A percentile compares a stretch with the other conserved stretches of the same genome.
These are phyloP conservation scores for Metellina segmentata DNA, from an alignment of 2,888 invertebrate genomes.

Conservation along the genomic window DNA sequence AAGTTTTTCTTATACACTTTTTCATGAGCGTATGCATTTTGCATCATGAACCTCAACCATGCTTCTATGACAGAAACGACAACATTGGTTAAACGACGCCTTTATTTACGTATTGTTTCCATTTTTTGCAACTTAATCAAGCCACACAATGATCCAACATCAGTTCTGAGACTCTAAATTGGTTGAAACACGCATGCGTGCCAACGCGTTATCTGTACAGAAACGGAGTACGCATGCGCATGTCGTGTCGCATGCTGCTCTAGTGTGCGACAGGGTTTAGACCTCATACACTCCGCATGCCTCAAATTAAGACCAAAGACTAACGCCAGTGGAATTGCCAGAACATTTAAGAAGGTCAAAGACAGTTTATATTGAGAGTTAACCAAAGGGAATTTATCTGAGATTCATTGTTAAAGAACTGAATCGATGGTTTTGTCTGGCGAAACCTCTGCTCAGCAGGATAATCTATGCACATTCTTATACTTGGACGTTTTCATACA, in stretches of 20 bases:
- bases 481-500: conserved; percentile 10
- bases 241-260: no score
- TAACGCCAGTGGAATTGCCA: conserved; percentile 21
- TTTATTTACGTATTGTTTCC: not conserved
- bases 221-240: no score
- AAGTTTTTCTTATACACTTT: not conserved
- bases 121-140: not conserved
- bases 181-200: no score
- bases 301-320: conserved; percentile 27
- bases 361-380: not conserved
- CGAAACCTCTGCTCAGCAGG: conserved; percentile 12
- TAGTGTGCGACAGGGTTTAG: not conserved
- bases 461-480: conserved; percentile 26
- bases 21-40: no score
- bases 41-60: not conserved
- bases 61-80: not conserved
- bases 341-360: not conserved
- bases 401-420: not conserved
- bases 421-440: conserved; percentile 5
- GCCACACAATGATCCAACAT: no score
- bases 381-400: not conserved
- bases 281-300: not conserved
- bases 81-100: not conserved
- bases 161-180: no score
- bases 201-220: no score